Conservation (phyloP, 2,888 invertebrate species). For the Keiferia lycopersicella region DNA sequence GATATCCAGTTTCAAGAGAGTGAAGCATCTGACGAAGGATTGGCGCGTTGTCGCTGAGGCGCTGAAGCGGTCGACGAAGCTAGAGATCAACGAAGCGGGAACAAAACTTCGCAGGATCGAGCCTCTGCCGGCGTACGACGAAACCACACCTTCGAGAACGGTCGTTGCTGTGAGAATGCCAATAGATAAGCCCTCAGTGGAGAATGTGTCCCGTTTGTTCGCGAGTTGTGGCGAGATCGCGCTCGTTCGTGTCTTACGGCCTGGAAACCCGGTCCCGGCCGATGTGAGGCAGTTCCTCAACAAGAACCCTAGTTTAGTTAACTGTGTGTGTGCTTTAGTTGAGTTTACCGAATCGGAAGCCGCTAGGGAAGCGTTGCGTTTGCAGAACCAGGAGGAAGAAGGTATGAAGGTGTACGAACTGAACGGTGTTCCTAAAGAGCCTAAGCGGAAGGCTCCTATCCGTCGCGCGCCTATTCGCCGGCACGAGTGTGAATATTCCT, state of each 20-base stretch:
- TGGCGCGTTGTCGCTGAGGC: conserved; percentile 96
- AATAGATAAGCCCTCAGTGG: conserved; percentile 91
- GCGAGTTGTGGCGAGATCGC: conserved; percentile 94
- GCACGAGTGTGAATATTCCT: conserved; percentile 84
- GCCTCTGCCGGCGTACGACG: conserved; percentile 93
- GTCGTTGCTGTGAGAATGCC: conserved; percentile 94
- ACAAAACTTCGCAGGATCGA: conserved; percentile 94
- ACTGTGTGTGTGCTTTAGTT: conserved; percentile 93
- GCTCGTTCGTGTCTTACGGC: conserved; percentile 91
- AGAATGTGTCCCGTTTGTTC: conserved; percentile 95
- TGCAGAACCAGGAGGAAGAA: conserved; percentile 80
- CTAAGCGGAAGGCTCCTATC: conserved; percentile 86
- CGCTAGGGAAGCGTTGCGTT: conserved; percentile 89
- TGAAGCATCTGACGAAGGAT: conserved; percentile 96
- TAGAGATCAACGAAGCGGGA: conserved; percentile 94
- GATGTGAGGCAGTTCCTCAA: conserved; percentile 95
- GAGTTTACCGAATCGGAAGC: conserved; percentile 94
- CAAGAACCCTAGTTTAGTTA: conserved; percentile 93
- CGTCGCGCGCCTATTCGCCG: conserved; percentile 83
- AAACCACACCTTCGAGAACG: conserved; percentile 95
- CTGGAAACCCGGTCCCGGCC: conserved; percentile 94
- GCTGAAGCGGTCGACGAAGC: conserved; percentile 86
- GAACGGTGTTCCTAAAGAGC: conserved; percentile 86
- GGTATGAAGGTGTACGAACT: conserved; percentile 89
- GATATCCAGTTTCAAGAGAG: conserved; percentile 96